A percentile compares a stretch with the other conserved stretches of the same genome.
These are phyloP conservation scores for Gallinago jamesoni DNA, from an alignment of 2,113 vertebrate genomes.

Conservation along the genomic window DNA sequence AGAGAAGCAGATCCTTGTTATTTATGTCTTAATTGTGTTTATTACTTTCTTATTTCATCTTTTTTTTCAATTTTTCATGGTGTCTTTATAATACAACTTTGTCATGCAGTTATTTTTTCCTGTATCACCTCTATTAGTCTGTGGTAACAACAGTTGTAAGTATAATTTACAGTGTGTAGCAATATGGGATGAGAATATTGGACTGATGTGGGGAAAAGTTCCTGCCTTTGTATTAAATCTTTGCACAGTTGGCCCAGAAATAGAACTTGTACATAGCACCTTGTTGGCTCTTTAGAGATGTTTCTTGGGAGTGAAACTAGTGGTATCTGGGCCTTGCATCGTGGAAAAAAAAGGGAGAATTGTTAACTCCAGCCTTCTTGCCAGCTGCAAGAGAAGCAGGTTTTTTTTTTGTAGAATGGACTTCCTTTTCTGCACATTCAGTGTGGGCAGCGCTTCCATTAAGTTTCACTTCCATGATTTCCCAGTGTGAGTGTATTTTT, in stretches of 20 bases:
- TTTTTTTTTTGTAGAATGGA: fast-evolving
- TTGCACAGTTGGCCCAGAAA: neutral
- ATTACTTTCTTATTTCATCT: neutral
- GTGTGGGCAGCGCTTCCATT: neutral
- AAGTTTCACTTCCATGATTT: neutral
- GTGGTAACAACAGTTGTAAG: neutral
- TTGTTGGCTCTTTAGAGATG: neutral
- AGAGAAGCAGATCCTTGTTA: neutral
- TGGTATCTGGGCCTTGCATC: neutral
- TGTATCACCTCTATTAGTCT: neutral
- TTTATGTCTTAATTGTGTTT: neutral
- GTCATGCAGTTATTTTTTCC: neutral
- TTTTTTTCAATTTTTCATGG: neutral
- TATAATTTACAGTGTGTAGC: neutral
- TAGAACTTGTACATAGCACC: neutral
- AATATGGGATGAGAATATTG: neutral
- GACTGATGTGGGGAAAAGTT: neutral
- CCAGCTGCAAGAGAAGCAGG: neutral
- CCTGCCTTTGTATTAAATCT: neutral
- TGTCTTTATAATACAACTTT: neutral
- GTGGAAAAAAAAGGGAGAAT: neutral
- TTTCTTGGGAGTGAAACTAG: neutral
- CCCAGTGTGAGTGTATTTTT: neutral
- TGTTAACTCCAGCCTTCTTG: neutral
- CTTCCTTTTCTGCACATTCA: neutral